Base-by-base conservation (phyloP, 2,888 invertebrate species). In the Drosophila affinis region DNA sequence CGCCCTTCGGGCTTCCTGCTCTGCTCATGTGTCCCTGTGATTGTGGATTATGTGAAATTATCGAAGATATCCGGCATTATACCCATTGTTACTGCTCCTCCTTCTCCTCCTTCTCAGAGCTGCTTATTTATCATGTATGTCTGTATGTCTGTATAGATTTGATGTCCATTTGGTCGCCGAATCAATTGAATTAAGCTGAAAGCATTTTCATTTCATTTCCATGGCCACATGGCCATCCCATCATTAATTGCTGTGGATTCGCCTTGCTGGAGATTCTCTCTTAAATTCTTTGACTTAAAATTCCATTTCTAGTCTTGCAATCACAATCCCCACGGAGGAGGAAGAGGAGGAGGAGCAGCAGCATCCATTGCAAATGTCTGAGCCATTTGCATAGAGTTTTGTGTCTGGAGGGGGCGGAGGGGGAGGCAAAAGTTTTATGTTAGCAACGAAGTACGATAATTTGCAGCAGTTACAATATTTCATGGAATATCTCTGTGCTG, bases 21-120 rank as follows among this genome's bases (percentile, higher is more conserved):
- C n/a, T 6, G 34, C 45, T 18, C 29, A 57, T 61, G 45, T 56
- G 49, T 61, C 60, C 39, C n/a, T n/a, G 39, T 53, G 54, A 65
- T 45, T 75, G 64, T 69, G 78, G 79, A 88, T 88, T 87, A 83
- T 77, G 78, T 78, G 77, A 81, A 77, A 87, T 88, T 88, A 89
- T 90, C 82, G 82, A 78, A 81, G 81, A 89, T 86, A 82, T 90
- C 82, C 81, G 81, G 73, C 64, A 76, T 78, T 78, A 89, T 79
- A 71, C 76, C 78, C 77, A 89, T 76, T 83, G 63, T 81, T 77
- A 3, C 74, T 78, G 14, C 14, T 34, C 14, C 14, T 14, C 14
- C 75, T 75, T 62, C 76, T 73, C 60, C 75, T 81, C 18, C 18
- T 18, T 1, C 18, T 18, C 83, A 34, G 34, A 34, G 34, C 78